These are phyloP conservation scores for Sceloporus undulatus DNA, from an alignment of 2,113 vertebrate species.

Conservation along the genomic window DNA sequence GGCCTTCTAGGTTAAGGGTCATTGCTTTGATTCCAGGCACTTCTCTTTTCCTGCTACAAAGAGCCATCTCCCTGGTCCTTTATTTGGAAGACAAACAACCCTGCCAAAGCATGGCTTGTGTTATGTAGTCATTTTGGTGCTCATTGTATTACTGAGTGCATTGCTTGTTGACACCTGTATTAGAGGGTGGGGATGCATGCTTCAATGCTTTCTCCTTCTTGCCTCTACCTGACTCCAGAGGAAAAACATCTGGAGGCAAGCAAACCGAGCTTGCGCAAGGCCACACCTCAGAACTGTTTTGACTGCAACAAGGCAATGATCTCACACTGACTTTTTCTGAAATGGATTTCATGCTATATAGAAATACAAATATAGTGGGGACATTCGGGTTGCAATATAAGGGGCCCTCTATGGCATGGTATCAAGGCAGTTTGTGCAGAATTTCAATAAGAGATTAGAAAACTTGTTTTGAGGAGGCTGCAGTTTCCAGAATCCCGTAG, in stretches of 20 bases:
- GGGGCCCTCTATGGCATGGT: not conserved
- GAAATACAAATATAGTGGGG: not conserved
- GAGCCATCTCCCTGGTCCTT: not conserved
- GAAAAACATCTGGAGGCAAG: constrained; percentile 45
- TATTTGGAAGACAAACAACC: rapidly evolving
- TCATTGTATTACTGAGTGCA: not conserved
- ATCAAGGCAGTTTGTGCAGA: not conserved
- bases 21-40: not conserved
- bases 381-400: not conserved
- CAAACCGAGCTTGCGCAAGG: not conserved
- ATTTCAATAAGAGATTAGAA: not conserved
- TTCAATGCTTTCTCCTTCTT: constrained; percentile 17
- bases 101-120: rapidly evolving
- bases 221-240: constrained; percentile 64
- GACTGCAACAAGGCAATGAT: not conserved
- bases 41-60: not conserved
- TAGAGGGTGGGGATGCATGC: constrained; percentile 2
- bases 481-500: no score
- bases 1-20: not conserved
- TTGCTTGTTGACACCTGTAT: constrained; percentile 55
- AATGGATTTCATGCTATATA: not conserved
- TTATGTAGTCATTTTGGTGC: rapidly evolving
- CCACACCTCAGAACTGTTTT: not conserved
- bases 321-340: not conserved
- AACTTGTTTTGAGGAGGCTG: no score